phyloP scores from a whole-genome alignment of 2,888 invertebrate genomes.

The Drosophila gaucha region DNA sequence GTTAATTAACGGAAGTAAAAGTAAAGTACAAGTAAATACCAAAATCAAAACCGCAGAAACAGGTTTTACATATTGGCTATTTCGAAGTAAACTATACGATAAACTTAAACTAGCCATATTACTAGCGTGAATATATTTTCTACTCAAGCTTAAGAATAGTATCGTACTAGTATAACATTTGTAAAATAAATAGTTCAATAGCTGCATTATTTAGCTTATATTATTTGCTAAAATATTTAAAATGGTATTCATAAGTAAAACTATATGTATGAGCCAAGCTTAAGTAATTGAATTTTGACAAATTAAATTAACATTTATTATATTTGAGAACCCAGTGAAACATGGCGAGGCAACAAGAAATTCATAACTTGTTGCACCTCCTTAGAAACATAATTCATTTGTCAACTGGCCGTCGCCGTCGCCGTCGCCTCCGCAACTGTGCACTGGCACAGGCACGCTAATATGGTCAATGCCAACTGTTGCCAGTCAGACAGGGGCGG shows the following conservation, averaged over 20 bases:
- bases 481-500: constrained; percentile 49
- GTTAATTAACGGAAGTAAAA: no score
- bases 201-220: neutral
- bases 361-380: constrained; percentile 69
- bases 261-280: neutral
- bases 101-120: no score
- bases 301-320: constrained; percentile 23
- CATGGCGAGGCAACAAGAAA: constrained; percentile 19
- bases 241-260: no score
- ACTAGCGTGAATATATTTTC: no score
- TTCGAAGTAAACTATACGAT: no score
- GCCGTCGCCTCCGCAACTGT: neutral
- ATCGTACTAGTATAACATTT: no score
- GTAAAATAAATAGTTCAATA: no score
- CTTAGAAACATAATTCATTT: constrained; percentile 63
- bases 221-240: neutral
- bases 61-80: no score
- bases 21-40: no score
- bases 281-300: constrained; percentile 7
- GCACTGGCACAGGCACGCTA: constrained; percentile 42
- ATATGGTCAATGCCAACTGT: constrained; percentile 79
- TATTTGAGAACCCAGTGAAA: neutral
- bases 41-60: no score
- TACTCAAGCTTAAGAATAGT: no score
- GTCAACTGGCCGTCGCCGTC: constrained; percentile 54